A percentile compares a stretch with the other conserved stretches of the same genome.
Conservation (phyloP, 2,113 vertebrate species). For the Dromiciops gliroides region DNA sequence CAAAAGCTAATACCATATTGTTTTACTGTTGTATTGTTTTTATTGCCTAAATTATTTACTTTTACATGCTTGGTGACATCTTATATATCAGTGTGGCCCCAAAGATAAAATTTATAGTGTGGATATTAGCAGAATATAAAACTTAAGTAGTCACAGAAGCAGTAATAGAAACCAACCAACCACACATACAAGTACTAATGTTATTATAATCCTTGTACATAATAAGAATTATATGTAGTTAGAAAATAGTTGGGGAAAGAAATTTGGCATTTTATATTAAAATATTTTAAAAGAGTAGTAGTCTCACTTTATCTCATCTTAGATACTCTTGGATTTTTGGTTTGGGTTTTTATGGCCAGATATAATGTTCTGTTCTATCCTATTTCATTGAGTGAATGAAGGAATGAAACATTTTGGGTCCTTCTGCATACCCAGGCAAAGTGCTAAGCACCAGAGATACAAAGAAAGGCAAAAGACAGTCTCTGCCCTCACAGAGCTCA, state of each 20-base stretch:
- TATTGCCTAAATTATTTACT: slow-evolving; percentile 35
- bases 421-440: slow-evolving; percentile 11
- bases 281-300: slow-evolving; percentile 7
- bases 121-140: slow-evolving; percentile 17
- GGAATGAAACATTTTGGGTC: background rate
- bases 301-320: slow-evolving; percentile 3
- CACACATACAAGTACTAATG: background rate
- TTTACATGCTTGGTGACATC: slow-evolving; percentile 29
- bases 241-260: slow-evolving; percentile 33
- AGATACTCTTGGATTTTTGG: background rate
- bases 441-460: background rate
- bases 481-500: background rate
- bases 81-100: background rate
- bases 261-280: slow-evolving; percentile 20
- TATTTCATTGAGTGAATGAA: background rate
- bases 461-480: background rate
- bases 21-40: slow-evolving; percentile 37
- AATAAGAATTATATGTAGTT: slow-evolving; percentile 38
- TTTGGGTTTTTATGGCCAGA: background rate
- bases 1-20: background rate
- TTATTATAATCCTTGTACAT: slow-evolving; percentile 11
- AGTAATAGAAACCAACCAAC: slow-evolving; percentile 34
- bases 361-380: background rate
- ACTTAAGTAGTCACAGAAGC: slow-evolving; percentile 10
- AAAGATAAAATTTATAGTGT: slow-evolving; percentile 11